A percentile compares a stretch with the other conserved stretches of the same genome.
Conservation (phyloP, 2,888 invertebrate genomes). For the Atrina japonica region DNA sequence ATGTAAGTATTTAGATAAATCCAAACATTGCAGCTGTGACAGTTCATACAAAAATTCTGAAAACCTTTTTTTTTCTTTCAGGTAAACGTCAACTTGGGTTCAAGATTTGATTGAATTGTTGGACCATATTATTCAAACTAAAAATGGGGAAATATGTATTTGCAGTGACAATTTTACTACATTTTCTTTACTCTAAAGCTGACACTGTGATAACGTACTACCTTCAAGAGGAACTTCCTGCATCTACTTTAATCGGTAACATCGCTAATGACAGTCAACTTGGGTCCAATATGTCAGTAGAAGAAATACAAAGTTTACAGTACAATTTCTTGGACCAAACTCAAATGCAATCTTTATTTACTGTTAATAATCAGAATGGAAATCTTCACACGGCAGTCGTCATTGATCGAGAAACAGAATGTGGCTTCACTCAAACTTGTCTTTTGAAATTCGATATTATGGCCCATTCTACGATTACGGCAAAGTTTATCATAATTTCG, state of each 20-base stretch:
- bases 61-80: too few relatives aligned
- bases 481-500: slow-evolving; percentile 66
- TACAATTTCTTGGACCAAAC: slow-evolving; percentile 57
- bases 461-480: slow-evolving; percentile 58
- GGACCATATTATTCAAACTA: too few relatives aligned
- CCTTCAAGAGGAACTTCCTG: slow-evolving; percentile 32
- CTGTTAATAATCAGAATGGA: slow-evolving; percentile 61
- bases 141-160: too few relatives aligned
- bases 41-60: too few relatives aligned
- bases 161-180: not conserved
- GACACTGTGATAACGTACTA: slow-evolving; percentile 17
- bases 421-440: slow-evolving; percentile 61
- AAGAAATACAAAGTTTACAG: slow-evolving; percentile 52
- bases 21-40: too few relatives aligned
- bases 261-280: slow-evolving; percentile 35
- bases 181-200: not conserved
- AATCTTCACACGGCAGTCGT: slow-evolving; percentile 55
- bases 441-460: slow-evolving; percentile 61
- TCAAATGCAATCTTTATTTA: slow-evolving; percentile 56
- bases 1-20: too few relatives aligned
- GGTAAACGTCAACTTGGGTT: too few relatives aligned
- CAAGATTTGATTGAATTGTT: too few relatives aligned
- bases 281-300: slow-evolving; percentile 31
- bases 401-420: slow-evolving; percentile 66
- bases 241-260: slow-evolving; percentile 30